Evolutionary conservation across 2,888 invertebrate genomes (phyloP).

Genomic region (Tinea pellionella): DNA sequence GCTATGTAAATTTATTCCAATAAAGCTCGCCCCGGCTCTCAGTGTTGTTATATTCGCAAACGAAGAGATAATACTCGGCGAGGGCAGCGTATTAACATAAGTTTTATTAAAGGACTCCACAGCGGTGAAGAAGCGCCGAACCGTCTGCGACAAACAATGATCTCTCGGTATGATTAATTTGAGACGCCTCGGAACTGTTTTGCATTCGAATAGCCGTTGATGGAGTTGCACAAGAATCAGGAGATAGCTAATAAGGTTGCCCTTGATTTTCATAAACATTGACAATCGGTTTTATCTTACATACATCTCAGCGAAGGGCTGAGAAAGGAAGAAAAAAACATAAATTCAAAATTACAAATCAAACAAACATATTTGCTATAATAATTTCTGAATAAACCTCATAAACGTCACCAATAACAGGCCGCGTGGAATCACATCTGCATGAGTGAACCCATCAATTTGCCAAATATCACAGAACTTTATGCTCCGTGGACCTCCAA

Average conservation of each 20-base stretch:
- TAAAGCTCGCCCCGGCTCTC: constrained; percentile 45
- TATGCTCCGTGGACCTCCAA: background rate
- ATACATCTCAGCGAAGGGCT: too few species aligned
- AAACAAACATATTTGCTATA: too few species aligned
- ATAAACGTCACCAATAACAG: background rate
- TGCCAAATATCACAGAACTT: background rate
- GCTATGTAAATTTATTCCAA: constrained; percentile 69
- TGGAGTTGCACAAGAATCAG: constrained; percentile 25
- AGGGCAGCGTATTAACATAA: constrained; percentile 63
- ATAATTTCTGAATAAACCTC: too few species aligned
- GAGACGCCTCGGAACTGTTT: constrained; percentile 50
- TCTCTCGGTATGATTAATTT: constrained; percentile 55
- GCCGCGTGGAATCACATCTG: background rate
- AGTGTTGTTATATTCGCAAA: constrained; percentile 64
- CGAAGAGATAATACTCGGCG: constrained; percentile 64
- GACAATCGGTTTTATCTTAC: too few species aligned
- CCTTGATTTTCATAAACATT: too few species aligned
- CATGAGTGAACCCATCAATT: background rate
- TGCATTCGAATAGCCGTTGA: constrained; percentile 52
- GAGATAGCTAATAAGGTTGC: constrained; percentile 16
- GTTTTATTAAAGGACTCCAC: constrained; percentile 56
- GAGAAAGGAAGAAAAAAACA: too few species aligned
- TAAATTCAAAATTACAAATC: too few species aligned
- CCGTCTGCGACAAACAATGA: constrained; percentile 50
- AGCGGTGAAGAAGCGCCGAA: constrained; percentile 36